Evolutionary conservation across 2,113 vertebrate species (phyloP), one percentile per base, ranked within the genome.

Genomic region (Caranx melampygus): DNA sequence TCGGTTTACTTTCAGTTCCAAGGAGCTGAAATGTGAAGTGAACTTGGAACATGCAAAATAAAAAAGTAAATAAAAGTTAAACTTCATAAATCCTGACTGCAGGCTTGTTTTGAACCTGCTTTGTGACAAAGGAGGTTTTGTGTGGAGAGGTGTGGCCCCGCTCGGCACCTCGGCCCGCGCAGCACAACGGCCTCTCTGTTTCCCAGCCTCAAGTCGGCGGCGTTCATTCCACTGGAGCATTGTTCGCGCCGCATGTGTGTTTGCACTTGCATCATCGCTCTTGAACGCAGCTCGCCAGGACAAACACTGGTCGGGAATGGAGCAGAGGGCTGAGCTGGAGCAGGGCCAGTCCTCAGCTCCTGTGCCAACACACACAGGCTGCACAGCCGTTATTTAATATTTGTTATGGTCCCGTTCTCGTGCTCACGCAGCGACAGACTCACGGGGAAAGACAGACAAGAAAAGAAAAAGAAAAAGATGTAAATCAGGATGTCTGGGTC

Each of bases 101-200:
- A 69, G 49, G 64, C 42, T 74, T 20, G 37, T 57, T 75, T 70
- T 82, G 64, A 74, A 21, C 63, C 26, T 26, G 26, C 26, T 26
- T 26, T 26, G 26, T 40, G 55, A 83, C 72, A 78, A 81, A 73
- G 60, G 73, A 82, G 21, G 79, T 73, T 85, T 74, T 76, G 58
- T 82, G 60, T 57, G 4, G 47, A 40, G 57, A 64, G 82, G 79
- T 34, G 82, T 54, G 78, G 73, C 8, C 58, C 58, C 81, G 13
- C 72, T 81, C 78, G 33, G 55, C 75, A 45, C 76, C 65, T 66
- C 62, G 21, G 8, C 9, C 16, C 40, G 26, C 2, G 3, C 0
- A 37, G 47, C 69, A 83, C 77, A 77, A 49, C 67, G 33, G 2
- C 16, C 13, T 54, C 59, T 78, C 68, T 77, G 84, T 72, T 74